Evolutionary conservation across 2,113 vertebrate genomes (phyloP).

Genomic region (Nannospalax galili): DNA sequence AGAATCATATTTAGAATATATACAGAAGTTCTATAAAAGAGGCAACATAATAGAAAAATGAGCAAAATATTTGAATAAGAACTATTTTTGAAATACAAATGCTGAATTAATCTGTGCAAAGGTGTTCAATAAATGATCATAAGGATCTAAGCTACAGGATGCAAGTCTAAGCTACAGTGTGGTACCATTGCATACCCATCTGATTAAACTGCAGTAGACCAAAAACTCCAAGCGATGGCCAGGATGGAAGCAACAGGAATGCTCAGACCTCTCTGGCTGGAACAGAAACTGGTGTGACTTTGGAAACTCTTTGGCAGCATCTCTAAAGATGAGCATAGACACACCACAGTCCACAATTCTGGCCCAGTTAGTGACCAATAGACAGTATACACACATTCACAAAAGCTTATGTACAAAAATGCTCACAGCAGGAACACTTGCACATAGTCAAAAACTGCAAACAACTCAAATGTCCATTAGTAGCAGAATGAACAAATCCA

Average conservation of each 20-base stretch:
- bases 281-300: neutral
- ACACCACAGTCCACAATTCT: neutral
- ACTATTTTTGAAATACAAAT: neutral
- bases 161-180: neutral
- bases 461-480: neutral
- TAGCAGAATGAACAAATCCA: neutral
- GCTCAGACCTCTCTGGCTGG: neutral
- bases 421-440: neutral
- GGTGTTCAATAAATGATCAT: neutral
- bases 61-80: neutral
- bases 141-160: neutral
- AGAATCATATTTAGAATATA: slow-evolving; percentile 34
- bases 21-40: neutral
- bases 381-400: neutral
- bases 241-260: neutral
- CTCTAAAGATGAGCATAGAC: neutral
- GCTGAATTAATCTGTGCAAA: neutral
- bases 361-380: neutral
- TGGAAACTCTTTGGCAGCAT: neutral
- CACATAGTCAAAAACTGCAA: neutral
- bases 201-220: neutral
- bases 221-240: neutral
- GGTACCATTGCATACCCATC: neutral
- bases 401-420: neutral
- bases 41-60: neutral